Percentiles rank a stretch among this genome's conserved stretches.
Evolutionary conservation across 2,797 vertebrate genomes (phyloP).

Genomic region (Potorous gilbertii): DNA sequence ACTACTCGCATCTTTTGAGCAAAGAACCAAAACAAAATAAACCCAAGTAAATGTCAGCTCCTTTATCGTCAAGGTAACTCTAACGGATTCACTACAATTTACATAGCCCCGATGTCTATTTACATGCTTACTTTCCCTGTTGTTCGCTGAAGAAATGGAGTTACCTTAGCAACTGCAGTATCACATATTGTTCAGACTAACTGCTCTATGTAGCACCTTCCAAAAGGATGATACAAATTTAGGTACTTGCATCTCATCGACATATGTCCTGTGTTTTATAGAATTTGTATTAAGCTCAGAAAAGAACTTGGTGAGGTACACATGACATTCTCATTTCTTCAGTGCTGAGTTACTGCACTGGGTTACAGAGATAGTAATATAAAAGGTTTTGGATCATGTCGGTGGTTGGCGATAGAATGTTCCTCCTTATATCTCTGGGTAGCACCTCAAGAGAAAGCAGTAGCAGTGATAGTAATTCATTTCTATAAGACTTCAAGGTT

Average conservation of each 20-base stretch:
- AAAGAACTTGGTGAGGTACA: constrained; percentile 27
- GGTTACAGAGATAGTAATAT: not conserved
- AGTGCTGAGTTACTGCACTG: constrained; percentile 49
- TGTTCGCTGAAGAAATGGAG: constrained; percentile 81
- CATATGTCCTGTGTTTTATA: constrained; percentile 48
- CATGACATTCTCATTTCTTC: not conserved
- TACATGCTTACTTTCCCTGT: constrained; percentile 86
- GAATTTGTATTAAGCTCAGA: constrained; percentile 54
- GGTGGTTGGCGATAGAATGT: not conserved
- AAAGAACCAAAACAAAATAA: constrained; percentile 17
- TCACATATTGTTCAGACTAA: constrained; percentile 70
- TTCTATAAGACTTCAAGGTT: not conserved
- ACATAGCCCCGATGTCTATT: constrained; percentile 83
- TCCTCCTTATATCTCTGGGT: not conserved
- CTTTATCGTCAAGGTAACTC: constrained; percentile 85
- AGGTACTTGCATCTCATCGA: constrained; percentile 53
- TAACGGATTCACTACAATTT: constrained; percentile 84
- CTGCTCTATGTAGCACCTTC: constrained; percentile 72
- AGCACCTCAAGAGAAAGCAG: constrained; percentile 33
- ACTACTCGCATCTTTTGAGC: constrained; percentile 15
- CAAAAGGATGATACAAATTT: constrained; percentile 66
- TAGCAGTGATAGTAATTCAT: not conserved
- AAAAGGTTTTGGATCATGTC: constrained; percentile 4
- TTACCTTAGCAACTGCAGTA: constrained; percentile 85
- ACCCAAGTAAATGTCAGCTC: constrained; percentile 58